Percentiles rank a stretch among this genome's conserved stretches.
phyloP scores from a whole-genome alignment of 2,888 invertebrate species.

The Morinoia aosen region DNA sequence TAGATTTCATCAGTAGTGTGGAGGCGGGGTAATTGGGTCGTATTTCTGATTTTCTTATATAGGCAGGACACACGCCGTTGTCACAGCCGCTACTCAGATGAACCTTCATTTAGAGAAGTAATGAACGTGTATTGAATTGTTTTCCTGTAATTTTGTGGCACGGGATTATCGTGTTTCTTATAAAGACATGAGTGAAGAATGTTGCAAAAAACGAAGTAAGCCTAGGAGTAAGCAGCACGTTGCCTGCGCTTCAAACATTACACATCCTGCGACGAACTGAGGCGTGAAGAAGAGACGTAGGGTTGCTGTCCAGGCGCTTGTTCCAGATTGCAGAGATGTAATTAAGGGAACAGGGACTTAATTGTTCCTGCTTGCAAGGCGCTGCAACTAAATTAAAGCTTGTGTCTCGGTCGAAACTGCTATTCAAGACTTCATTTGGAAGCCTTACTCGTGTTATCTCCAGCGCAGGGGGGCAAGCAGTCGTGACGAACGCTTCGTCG shows the following conservation, averaged over 20 bases:
- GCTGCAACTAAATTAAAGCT: slow-evolving; percentile 22
- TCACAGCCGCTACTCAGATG: no score
- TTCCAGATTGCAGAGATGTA: slow-evolving; percentile 26
- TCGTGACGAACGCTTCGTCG: not conserved
- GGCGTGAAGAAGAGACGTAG: not conserved
- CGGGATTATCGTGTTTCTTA: not conserved
- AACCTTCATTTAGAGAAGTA: no score
- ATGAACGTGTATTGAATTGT: no score
- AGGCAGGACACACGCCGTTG: no score
- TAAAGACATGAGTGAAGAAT: not conserved
- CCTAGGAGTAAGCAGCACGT: not conserved
- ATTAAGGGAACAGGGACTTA: slow-evolving; percentile 35
- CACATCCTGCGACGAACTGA: not conserved
- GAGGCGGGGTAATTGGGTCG: no score
- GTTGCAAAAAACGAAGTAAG: not conserved
- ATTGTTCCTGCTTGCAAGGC: slow-evolving; percentile 38
- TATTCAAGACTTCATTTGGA: slow-evolving; percentile 9
- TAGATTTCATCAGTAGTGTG: not conserved
- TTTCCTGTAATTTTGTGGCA: not conserved
- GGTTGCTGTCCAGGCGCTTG: not conserved
- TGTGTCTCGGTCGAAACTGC: not conserved
- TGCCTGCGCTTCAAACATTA: not conserved
- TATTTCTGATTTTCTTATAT: no score
- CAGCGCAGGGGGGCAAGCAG: not conserved
- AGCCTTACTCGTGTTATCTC: not conserved